Evolutionary conservation across 1,140 invertebrate species (phyloP).

Genomic region (Platorchestia sp.): DNA sequence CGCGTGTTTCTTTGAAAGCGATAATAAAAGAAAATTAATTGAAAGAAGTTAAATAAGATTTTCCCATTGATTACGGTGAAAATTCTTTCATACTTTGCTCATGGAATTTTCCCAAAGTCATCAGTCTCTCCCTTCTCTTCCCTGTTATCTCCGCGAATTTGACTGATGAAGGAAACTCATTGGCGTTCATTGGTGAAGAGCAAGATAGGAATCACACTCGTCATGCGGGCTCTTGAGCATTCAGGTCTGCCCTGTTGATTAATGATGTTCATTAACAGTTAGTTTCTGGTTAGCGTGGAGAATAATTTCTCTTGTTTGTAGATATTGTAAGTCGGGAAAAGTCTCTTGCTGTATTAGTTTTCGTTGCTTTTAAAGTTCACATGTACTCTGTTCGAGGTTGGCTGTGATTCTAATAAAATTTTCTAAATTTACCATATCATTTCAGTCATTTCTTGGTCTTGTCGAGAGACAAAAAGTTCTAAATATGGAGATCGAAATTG

Average conservation of each 20-base stretch:
- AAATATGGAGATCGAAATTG: neutral
- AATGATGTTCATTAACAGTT: neutral
- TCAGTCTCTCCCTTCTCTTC: neutral
- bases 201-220: neutral
- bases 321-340: neutral
- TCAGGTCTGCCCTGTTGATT: neutral
- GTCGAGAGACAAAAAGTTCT: neutral
- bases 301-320: neutral
- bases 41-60: neutral
- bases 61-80: neutral
- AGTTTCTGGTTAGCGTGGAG: neutral
- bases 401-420: neutral
- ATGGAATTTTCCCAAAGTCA: neutral
- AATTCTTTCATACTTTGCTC: neutral
- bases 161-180: constrained; percentile 30
- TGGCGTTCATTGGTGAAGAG: constrained; percentile 29
- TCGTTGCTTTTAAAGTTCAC: neutral
- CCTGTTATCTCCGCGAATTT: constrained; percentile 6
- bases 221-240: neutral
- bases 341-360: neutral
- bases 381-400: neutral
- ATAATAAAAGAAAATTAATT: neutral
- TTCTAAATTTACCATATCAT: neutral
- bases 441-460: too few relatives aligned
- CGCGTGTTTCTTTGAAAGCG: neutral